phyloP scores from a whole-genome alignment of 92 coral and sea anemone genomes.

The Palythoa caribaeorum region DNA sequence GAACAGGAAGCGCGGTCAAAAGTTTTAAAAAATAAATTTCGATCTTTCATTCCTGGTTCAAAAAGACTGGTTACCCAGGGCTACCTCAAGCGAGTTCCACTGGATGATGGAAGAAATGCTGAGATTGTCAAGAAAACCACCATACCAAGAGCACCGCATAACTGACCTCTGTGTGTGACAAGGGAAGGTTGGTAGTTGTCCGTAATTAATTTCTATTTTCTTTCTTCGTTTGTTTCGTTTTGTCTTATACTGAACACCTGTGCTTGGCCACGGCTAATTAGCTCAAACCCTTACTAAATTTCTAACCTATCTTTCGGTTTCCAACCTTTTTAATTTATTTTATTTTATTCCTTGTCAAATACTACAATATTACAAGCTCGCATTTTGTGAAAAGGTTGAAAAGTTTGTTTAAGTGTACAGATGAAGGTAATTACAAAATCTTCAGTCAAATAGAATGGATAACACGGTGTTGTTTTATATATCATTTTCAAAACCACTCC shows the following conservation, averaged over 20 bases:
- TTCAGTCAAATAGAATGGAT: too few species aligned
- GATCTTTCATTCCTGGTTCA: constrained; percentile 77
- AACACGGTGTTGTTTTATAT: too few species aligned
- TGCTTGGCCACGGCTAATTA: too few species aligned
- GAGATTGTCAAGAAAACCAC: constrained; percentile 81
- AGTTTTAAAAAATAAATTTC: constrained; percentile 52
- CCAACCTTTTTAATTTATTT: too few species aligned
- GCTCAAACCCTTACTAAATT: too few species aligned
- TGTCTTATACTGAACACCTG: background rate
- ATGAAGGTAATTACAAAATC: too few species aligned
- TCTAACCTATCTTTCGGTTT: too few species aligned
- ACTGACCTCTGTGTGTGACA: background rate
- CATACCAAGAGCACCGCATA: constrained; percentile 59
- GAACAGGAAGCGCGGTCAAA: constrained; percentile 61
- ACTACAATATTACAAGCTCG: too few species aligned
- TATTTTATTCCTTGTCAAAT: too few species aligned
- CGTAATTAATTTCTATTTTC: background rate
- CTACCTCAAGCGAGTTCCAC: constrained; percentile 65
- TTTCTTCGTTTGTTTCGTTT: background rate
- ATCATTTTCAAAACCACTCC: too few species aligned
- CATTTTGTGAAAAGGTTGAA: too few species aligned
- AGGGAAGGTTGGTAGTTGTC: background rate
- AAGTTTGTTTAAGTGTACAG: too few species aligned
- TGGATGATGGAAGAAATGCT: constrained; percentile 77
- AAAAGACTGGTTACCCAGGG: constrained; percentile 62